Conservation (phyloP, 2,888 invertebrate species). For the Xylota segnis region DNA sequence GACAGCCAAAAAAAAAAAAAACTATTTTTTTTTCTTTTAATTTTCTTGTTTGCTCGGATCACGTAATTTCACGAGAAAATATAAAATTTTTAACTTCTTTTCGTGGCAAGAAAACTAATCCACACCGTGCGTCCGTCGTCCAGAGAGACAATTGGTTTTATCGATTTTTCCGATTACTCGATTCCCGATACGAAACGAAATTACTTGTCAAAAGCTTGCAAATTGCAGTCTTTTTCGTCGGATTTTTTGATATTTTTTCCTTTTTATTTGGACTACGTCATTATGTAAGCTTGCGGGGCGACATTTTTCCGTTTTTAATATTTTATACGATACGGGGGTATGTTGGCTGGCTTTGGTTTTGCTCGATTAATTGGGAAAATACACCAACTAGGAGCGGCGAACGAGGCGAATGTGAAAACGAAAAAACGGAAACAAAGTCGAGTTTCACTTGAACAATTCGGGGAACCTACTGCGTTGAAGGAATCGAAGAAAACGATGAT, state of each 20-base stretch:
- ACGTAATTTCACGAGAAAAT: conserved; percentile 66
- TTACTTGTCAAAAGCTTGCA: conserved; percentile 49
- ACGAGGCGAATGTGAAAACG: conserved; percentile 53
- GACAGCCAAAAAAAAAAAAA: conserved; percentile 24
- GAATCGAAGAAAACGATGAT: conserved; percentile 69
- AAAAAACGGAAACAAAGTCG: conserved; percentile 73
- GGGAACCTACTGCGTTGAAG: conserved; percentile 66
- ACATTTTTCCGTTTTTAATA: conserved; percentile 41
- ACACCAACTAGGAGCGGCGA: conserved; percentile 30
- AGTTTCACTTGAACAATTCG: conserved; percentile 75
- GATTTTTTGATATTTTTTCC: background rate
- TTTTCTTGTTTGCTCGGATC: conserved; percentile 60
- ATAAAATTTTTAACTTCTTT: conserved; percentile 1
- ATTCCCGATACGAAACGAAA: conserved; percentile 48
- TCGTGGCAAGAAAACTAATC: conserved; percentile 5
- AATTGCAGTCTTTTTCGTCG: conserved; percentile 43
- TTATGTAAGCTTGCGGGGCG: conserved; percentile 67
- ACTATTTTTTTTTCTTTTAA: conserved; percentile 37
- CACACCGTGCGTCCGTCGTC: background rate
- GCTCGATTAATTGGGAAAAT: background rate
- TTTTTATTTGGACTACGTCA: conserved; percentile 62
- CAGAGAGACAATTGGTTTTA: conserved; percentile 54
- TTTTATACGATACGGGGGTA: background rate
- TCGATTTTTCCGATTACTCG: conserved; percentile 67
- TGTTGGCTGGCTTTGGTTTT: background rate